Conservation (phyloP, 2,797 vertebrate species). For the Leptoclinus maculatus region DNA sequence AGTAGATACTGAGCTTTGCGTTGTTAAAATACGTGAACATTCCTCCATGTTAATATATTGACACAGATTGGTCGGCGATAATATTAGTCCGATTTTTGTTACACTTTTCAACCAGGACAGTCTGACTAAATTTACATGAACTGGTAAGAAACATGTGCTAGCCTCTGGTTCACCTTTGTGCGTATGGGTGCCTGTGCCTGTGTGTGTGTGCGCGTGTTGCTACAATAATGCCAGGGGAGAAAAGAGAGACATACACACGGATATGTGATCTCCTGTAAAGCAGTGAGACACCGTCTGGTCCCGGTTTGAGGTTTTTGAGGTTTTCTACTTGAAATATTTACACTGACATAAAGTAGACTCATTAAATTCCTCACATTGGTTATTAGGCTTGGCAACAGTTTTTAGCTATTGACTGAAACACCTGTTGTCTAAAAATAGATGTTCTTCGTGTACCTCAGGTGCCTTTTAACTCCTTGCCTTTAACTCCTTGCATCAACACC, state of each 20-base stretch:
- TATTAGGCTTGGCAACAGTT: slow-evolving; percentile 63
- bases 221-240: slow-evolving; percentile 52
- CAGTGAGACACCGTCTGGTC: slow-evolving; percentile 73
- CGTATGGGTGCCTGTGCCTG: slow-evolving; percentile 5
- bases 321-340: slow-evolving; percentile 77
- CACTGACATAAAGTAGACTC: slow-evolving; percentile 72
- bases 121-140: slow-evolving; percentile 55
- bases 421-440: slow-evolving; percentile 56
- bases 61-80: slow-evolving; percentile 60
- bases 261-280: slow-evolving; percentile 73
- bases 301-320: slow-evolving; percentile 64
- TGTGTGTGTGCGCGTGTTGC: slow-evolving; percentile 38
- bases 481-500: not conserved
- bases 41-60: slow-evolving; percentile 68
- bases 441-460: slow-evolving; percentile 26
- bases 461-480: not conserved
- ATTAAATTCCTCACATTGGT: slow-evolving; percentile 68
- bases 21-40: slow-evolving; percentile 49
- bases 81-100: slow-evolving; percentile 50
- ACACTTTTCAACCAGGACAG: slow-evolving; percentile 51
- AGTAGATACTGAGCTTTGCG: slow-evolving; percentile 10
- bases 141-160: slow-evolving; percentile 56
- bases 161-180: slow-evolving; percentile 65
- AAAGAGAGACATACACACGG: slow-evolving; percentile 47
- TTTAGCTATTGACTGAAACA: slow-evolving; percentile 52